A percentile compares a stretch with the other conserved stretches of the same genome.
These are phyloP conservation scores for Pedionomus torquatus DNA, from an alignment of 2,113 vertebrate genomes.

Conservation along the genomic window DNA sequence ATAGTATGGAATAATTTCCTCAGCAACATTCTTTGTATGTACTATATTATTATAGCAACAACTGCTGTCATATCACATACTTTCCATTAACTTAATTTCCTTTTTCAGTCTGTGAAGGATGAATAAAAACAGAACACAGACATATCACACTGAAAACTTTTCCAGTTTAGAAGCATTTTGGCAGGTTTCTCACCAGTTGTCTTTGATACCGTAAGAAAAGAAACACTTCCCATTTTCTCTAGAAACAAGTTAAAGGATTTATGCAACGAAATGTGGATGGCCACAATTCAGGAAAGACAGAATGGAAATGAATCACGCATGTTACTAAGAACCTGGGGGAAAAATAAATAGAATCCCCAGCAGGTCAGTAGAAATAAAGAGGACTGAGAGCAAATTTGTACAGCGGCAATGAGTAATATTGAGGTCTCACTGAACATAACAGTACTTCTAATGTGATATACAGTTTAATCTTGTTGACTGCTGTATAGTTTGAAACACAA, in stretches of 20 bases:
- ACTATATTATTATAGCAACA: slow-evolving; percentile 50
- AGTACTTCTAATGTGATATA: background rate
- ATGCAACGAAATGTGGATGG: background rate
- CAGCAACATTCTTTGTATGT: slow-evolving; percentile 65
- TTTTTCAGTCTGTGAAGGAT: slow-evolving; percentile 39
- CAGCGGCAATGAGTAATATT: background rate
- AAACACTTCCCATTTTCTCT: background rate
- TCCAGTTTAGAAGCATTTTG: background rate
- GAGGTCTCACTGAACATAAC: background rate
- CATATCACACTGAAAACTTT: background rate
- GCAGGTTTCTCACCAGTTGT: background rate
- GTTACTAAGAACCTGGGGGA: background rate
- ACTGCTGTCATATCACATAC: background rate
- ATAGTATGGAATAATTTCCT: slow-evolving; percentile 68
- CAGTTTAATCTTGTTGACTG: background rate
- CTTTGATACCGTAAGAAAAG: background rate
- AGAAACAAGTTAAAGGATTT: background rate
- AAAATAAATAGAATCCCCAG: background rate
- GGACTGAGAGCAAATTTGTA: background rate
- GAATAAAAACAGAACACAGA: background rate
- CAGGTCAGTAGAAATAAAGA: background rate
- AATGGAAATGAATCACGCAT: background rate
- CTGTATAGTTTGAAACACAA: background rate
- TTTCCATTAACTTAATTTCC: slow-evolving; percentile 71
- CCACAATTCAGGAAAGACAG: background rate